phyloP scores from a whole-genome alignment of 2,113 vertebrate genomes.

The Semicossyphus pulcher region DNA sequence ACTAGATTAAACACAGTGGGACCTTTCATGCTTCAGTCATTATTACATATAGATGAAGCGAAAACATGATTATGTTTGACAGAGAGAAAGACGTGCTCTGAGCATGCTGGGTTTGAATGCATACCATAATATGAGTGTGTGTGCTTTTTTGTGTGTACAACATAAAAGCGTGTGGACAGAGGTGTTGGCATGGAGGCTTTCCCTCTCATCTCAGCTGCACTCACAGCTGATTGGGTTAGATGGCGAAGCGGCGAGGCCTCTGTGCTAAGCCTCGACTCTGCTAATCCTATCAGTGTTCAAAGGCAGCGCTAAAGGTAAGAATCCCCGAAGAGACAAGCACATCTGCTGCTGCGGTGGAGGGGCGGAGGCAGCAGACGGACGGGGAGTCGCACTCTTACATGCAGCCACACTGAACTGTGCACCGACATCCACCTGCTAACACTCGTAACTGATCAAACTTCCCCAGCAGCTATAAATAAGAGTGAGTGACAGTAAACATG shows the following conservation, averaged over 20 bases:
- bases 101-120: neutral
- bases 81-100: neutral
- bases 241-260: constrained; percentile 53
- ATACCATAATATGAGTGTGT: neutral
- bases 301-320: constrained; percentile 68
- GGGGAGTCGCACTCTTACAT: constrained; percentile 17
- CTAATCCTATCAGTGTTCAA: constrained; percentile 80
- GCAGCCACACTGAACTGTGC: neutral
- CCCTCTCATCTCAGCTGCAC: constrained; percentile 64
- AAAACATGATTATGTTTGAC: neutral
- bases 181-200: constrained; percentile 24
- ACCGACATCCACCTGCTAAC: constrained; percentile 44
- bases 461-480: constrained; percentile 30
- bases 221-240: constrained; percentile 71
- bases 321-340: constrained; percentile 63
- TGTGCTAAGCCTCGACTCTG: constrained; percentile 65
- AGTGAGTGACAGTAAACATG: constrained; percentile 33
- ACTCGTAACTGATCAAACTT: constrained; percentile 18
- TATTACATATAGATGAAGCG: too few relatives aligned
- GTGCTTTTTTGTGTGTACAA: constrained; percentile 8
- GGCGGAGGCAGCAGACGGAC: constrained; percentile 43
- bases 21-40: too few relatives aligned
- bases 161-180: constrained; percentile 39
- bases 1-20: too few relatives aligned
- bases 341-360: constrained; percentile 59